phyloP scores from a whole-genome alignment of 30 jellyfish, hydroid and myxozoan genomes.

The Nemopilema nomurai region DNA sequence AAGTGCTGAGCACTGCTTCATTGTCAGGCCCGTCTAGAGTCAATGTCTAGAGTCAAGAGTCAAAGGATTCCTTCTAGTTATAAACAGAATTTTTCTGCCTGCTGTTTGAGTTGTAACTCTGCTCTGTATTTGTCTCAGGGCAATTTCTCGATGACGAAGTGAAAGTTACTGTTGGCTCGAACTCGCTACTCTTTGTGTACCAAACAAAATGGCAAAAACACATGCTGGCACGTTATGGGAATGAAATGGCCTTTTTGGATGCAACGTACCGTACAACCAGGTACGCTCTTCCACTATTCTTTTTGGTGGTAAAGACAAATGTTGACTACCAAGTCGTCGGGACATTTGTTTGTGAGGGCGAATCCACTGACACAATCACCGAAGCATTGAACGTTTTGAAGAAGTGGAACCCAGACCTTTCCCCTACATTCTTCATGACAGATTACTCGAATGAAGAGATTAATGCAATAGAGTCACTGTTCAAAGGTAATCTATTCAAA shows the following conservation, averaged over 20 bases:
- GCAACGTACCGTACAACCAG: slow-evolving; percentile 73
- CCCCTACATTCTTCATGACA: slow-evolving; percentile 48
- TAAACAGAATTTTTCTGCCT: too few relatives aligned
- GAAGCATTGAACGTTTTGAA: slow-evolving; percentile 53
- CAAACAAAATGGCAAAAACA: too few relatives aligned
- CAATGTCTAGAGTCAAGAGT: too few relatives aligned
- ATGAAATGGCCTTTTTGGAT: slow-evolving; percentile 60
- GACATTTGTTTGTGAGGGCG: slow-evolving; percentile 57
- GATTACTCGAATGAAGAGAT: slow-evolving; percentile 69
- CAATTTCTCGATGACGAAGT: too few relatives aligned
- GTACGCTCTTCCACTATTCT: slow-evolving; percentile 73
- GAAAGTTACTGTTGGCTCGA: too few relatives aligned
- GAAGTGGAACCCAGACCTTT: slow-evolving; percentile 75
- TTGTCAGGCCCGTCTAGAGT: neutral
- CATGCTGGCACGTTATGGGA: too few relatives aligned
- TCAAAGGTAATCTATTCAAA: neutral
- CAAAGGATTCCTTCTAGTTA: neutral
- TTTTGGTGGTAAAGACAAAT: slow-evolving; percentile 79
- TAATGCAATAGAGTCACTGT: slow-evolving; percentile 67
- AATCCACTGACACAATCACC: slow-evolving; percentile 43
- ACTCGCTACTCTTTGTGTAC: too few relatives aligned
- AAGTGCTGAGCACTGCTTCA: neutral
- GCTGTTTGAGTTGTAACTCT: too few relatives aligned
- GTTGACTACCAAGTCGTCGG: slow-evolving; percentile 85
- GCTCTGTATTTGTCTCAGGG: too few relatives aligned